phyloP scores from a whole-genome alignment of 2,888 invertebrate genomes.

The Hypercompe scribonia region DNA sequence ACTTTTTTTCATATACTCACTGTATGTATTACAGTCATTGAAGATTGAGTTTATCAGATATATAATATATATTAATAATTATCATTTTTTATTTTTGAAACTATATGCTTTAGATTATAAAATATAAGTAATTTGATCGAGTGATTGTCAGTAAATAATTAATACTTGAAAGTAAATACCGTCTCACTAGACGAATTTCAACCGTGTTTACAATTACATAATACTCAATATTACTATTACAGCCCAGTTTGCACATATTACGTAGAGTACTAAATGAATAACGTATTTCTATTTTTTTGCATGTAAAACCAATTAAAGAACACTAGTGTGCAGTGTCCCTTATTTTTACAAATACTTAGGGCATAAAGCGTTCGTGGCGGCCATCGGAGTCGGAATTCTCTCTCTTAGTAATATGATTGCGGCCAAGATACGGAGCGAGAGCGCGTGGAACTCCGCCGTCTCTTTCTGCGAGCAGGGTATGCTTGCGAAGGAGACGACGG shows the following conservation, averaged over 20 bases:
- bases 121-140: not conserved
- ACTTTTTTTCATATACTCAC: no score
- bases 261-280: not conserved
- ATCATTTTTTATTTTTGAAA: not conserved
- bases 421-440: no score
- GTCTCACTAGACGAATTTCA: slow-evolving; percentile 41
- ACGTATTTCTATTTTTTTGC: not conserved
- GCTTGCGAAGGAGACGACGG: no score
- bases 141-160: not conserved
- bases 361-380: no score
- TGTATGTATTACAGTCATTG: no score
- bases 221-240: not conserved
- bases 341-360: not conserved
- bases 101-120: no score
- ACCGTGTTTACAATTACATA: not conserved
- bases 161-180: slow-evolving; percentile 35
- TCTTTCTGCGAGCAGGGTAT: no score
- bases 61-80: no score
- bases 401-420: no score
- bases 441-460: no score
- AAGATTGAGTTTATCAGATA: no score
- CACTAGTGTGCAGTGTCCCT: not conserved
- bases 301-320: not conserved
- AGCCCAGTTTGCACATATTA: not conserved
- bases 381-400: no score